Evolutionary conservation across 2,113 vertebrate species (phyloP).

Genomic region (Heterotilapia buettikoferi): DNA sequence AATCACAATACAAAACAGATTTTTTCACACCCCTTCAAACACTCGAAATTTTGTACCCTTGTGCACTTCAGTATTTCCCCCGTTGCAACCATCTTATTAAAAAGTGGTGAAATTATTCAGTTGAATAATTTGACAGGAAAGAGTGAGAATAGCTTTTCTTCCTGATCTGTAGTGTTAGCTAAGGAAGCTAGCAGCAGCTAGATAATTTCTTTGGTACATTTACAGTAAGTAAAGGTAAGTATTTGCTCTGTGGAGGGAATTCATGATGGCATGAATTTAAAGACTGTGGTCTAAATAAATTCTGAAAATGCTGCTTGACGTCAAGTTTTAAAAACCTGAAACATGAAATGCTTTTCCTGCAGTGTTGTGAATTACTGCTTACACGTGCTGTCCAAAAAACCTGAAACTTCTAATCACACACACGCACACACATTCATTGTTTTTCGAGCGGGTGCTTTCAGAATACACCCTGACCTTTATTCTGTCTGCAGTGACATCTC

Average conservation of each 20-base stretch:
- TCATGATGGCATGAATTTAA: neutral
- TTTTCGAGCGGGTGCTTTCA: conserved; percentile 21
- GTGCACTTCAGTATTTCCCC: neutral
- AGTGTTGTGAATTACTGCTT: neutral
- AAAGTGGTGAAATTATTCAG: neutral
- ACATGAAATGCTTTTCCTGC: neutral
- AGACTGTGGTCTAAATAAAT: neutral
- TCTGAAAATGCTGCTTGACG: neutral
- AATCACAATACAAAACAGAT: neutral
- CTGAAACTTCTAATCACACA: conserved; percentile 8
- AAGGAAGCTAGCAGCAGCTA: neutral
- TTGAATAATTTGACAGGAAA: neutral
- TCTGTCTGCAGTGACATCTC: conserved; percentile 60
- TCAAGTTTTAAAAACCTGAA: neutral
- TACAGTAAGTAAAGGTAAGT: neutral
- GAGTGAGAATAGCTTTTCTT: neutral
- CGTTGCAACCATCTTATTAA: neutral
- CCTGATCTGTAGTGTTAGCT: neutral
- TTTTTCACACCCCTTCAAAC: neutral
- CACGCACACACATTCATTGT: conserved; percentile 3
- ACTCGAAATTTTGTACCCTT: neutral
- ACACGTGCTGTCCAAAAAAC: neutral
- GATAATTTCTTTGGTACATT: neutral
- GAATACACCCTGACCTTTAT: conserved; percentile 64
- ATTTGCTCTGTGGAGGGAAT: neutral